phyloP scores from a whole-genome alignment of 2,113 vertebrate species.

The Lethenteron camtschaticum region DNA sequence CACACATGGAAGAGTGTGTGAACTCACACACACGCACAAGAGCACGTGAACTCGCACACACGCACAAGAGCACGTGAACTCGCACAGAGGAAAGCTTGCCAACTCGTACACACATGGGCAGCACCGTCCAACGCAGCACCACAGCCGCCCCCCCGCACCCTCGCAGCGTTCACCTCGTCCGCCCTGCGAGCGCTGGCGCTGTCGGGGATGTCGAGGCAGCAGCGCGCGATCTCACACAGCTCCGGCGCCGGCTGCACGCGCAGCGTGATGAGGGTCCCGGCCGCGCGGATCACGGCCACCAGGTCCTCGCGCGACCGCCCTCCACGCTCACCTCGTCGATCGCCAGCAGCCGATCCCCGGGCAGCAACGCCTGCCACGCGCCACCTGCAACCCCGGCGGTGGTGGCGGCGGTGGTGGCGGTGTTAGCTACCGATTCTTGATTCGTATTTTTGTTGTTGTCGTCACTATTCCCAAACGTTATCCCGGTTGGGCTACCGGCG shows the following conservation, averaged over 20 bases:
- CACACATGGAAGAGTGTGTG: background rate
- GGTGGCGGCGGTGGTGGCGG: too few species aligned
- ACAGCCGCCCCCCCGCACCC: background rate
- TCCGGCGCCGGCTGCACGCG: constrained; percentile 4
- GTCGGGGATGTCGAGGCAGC: background rate
- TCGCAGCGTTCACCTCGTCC: background rate
- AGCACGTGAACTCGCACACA: background rate
- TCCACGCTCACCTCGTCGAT: background rate
- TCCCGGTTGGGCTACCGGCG: too few species aligned
- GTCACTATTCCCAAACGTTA: too few species aligned
- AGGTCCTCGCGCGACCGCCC: background rate
- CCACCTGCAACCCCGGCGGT: too few species aligned
- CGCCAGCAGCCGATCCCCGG: background rate
- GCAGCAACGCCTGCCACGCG: background rate
- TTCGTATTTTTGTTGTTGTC: too few species aligned
- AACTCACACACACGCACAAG: background rate
- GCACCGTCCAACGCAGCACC: background rate
- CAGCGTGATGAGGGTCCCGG: background rate
- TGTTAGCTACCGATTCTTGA: too few species aligned
- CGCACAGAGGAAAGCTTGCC: background rate
- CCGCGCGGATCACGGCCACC: constrained; percentile 1
- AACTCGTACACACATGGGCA: background rate
- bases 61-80: background rate
- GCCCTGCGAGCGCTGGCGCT: background rate
- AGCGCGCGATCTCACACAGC: constrained; percentile 1